A percentile compares a stretch with the other conserved stretches of the same genome.
Conservation (phyloP, 1,140 invertebrate genomes). For the Drosophila aff. region DNA sequence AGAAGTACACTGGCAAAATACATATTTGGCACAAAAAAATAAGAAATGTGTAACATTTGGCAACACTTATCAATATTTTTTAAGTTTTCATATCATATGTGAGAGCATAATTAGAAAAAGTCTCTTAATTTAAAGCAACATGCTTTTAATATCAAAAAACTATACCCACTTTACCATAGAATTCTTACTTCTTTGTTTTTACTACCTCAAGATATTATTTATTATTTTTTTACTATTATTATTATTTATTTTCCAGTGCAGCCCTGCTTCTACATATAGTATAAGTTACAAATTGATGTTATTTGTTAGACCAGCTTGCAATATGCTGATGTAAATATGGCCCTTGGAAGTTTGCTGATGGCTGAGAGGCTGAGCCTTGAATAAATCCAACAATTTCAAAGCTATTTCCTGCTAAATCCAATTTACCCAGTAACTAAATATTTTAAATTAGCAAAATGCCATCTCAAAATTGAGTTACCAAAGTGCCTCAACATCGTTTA, state of each 20-base stretch:
- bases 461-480: background rate
- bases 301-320: slow-evolving; percentile 4
- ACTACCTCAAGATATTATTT: background rate
- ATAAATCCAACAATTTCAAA: background rate
- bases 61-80: no score
- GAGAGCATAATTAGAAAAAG: background rate
- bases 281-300: slow-evolving; percentile 5
- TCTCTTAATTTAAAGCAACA: background rate
- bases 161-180: background rate
- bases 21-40: no score
- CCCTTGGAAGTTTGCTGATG: background rate
- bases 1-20: background rate
- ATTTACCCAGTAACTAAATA: background rate
- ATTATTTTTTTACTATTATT: background rate
- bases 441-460: slow-evolving; percentile 3
- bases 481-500: background rate
- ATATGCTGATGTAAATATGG: background rate
- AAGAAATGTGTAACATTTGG: no score
- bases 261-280: background rate
- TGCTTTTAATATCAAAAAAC: background rate
- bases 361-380: background rate
- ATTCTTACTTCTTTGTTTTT: background rate
- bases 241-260: background rate
- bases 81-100: no score
- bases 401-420: slow-evolving; percentile 4